phyloP scores from a whole-genome alignment of 2,888 invertebrate species.

The Leistus spinibarbis region DNA sequence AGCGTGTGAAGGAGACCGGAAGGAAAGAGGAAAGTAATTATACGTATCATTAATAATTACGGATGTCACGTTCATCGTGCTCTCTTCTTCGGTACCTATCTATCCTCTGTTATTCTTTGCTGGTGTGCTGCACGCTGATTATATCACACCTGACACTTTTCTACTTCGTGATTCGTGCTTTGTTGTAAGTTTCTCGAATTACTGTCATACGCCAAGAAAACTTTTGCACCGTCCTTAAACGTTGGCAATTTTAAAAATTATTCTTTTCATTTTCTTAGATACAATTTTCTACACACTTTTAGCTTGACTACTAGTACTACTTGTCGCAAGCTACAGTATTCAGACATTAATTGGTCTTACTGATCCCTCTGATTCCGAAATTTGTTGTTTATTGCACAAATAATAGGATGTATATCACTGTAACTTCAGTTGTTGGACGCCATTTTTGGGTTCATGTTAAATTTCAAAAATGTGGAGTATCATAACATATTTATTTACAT shows the following conservation, averaged over 20 bases:
- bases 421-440: no score
- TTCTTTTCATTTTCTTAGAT: not conserved
- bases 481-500: not conserved
- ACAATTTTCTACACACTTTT: not conserved
- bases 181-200: slow-evolving; percentile 31
- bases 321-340: no score
- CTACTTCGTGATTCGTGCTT: slow-evolving; percentile 1
- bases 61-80: slow-evolving; percentile 20
- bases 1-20: slow-evolving; percentile 16
- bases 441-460: no score
- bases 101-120: slow-evolving; percentile 4
- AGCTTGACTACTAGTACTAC: not conserved
- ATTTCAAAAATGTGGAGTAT: no score
- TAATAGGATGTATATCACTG: no score
- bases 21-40: slow-evolving; percentile 32
- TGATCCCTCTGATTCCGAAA: no score
- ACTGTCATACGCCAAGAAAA: slow-evolving; percentile 24
- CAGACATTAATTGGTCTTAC: no score
- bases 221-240: no score
- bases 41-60: slow-evolving; percentile 36
- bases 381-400: no score
- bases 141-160: slow-evolving; percentile 8
- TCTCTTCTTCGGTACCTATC: slow-evolving; percentile 5
- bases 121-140: slow-evolving; percentile 1
- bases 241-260: not conserved